Conservation (phyloP, 1,140 invertebrate genomes). For the Drosophila santomea region DNA sequence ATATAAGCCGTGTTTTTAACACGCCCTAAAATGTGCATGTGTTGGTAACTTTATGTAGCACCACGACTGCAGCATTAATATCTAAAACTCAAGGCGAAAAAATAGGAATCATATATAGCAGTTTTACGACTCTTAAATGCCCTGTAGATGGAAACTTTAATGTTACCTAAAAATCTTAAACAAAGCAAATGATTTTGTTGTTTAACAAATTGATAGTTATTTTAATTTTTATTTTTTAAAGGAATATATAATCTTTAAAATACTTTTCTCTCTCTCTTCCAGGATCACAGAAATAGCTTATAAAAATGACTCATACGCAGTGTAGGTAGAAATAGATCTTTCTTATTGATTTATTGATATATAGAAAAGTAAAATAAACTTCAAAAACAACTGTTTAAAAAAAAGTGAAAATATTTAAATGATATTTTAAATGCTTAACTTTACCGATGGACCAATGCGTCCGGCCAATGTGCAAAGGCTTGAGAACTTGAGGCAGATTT, state of each 20-base stretch:
- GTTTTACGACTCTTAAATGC: constrained; percentile 30
- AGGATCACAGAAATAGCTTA: too few species aligned
- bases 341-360: too few species aligned
- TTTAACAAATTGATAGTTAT: too few species aligned
- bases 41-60: constrained; percentile 64
- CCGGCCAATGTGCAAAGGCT: constrained; percentile 35
- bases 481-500: constrained; percentile 22
- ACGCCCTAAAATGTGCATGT: constrained; percentile 33
- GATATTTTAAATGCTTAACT: not conserved
- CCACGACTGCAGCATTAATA: constrained; percentile 34
- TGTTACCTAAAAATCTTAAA: too few species aligned
- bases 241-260: too few species aligned
- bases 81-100: not conserved
- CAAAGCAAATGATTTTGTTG: too few species aligned
- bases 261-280: too few species aligned
- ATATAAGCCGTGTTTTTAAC: constrained; percentile 76
- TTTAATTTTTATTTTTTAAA: too few species aligned
- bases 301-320: too few species aligned
- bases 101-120: constrained; percentile 46
- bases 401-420: not conserved
- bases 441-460: not conserved
- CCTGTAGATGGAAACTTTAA: not conserved
- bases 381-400: not conserved
- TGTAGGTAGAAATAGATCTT: too few species aligned
- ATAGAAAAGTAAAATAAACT: too few species aligned